Base-by-base conservation (phyloP, 2,888 invertebrate species). In the Epiblema foenella region DNA sequence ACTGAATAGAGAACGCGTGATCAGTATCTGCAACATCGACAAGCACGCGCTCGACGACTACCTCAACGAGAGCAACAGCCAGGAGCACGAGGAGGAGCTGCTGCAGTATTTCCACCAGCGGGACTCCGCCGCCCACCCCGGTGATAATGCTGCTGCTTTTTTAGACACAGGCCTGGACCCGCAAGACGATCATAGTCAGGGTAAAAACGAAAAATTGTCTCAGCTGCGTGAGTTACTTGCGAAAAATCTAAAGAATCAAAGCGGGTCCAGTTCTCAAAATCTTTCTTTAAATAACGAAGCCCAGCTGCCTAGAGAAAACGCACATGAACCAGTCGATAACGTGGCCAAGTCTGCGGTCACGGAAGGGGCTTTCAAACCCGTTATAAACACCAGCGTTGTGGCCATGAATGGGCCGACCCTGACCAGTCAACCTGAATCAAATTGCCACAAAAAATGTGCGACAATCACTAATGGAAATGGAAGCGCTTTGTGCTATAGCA, bases 31-130 rank as follows among this genome's bases (percentile, higher is more conserved):
- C 83, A 96, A 96, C 78, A 95, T 97, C 82, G 96, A 96, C 85
- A 96, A 96, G 79, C 97, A 97, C 86, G 96, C 96, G 75, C 90
- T 97, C 75, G 97, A 97, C 85, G 97, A 97, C 88, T 97, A 97
- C 85, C 93, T 97, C 76, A 96, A 96, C 85, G 96, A 95, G 76
- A 96, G 96, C 75, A 90, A 85, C 82, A 96, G 97, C 83, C 97
- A 96, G 81, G 97, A 96, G 83, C 97, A 97, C 86, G 97, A 97
- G 83, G 97, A 97, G 83, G 97, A 97, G 89, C 89, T 98, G 79
- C 94, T 97, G 85, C 96, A 97, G 89, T 97, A 97, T 90, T 97
- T 97, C 88, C 96, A 95, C 76, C 95, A 95, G 66, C 83, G 86
- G 58, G 85, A 86, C 66, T 85, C 87, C 76, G 88, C 84, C 86